A percentile compares a stretch with the other conserved stretches of the same genome.
phyloP scores from a whole-genome alignment of 2,113 vertebrate genomes.

The Lathamus discolor region DNA sequence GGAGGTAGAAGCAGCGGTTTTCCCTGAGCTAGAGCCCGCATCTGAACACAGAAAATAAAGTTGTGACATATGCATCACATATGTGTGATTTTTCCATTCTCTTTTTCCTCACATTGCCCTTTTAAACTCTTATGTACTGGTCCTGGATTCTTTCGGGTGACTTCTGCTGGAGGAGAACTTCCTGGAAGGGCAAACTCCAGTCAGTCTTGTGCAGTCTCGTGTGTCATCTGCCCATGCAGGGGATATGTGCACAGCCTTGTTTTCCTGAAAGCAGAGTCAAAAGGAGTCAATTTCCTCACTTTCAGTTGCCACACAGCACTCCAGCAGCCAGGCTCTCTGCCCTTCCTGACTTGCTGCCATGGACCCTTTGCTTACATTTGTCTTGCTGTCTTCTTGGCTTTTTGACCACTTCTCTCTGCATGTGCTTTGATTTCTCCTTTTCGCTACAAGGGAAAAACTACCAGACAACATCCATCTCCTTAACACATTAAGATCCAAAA shows the following conservation, averaged over 20 bases:
- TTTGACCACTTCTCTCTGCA: not conserved
- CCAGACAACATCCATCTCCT: not conserved
- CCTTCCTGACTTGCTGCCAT: not conserved
- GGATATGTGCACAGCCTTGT: not conserved
- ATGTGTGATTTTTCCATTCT: not conserved
- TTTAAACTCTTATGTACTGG: not conserved
- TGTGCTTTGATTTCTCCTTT: not conserved
- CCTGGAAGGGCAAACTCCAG: not conserved
- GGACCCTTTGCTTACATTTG: not conserved
- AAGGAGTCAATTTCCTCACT: not conserved
- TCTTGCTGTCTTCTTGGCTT: not conserved
- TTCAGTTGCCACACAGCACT: not conserved
- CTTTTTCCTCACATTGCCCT: not conserved
- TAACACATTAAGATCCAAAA: not conserved
- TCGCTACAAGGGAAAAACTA: not conserved
- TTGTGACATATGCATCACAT: not conserved
- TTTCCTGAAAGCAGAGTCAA: not conserved
- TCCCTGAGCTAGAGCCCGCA: not conserved
- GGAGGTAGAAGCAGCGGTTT: not conserved
- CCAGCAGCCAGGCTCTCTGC: not conserved
- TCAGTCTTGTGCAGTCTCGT: fast-evolving
- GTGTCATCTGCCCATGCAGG: not conserved
- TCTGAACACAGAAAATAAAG: not conserved
- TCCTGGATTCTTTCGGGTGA: not conserved
- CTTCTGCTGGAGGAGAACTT: not conserved